Evolutionary conservation across 2,113 vertebrate species (phyloP), one percentile per base, ranked within the genome.

Genomic region (Serinus canaria): DNA sequence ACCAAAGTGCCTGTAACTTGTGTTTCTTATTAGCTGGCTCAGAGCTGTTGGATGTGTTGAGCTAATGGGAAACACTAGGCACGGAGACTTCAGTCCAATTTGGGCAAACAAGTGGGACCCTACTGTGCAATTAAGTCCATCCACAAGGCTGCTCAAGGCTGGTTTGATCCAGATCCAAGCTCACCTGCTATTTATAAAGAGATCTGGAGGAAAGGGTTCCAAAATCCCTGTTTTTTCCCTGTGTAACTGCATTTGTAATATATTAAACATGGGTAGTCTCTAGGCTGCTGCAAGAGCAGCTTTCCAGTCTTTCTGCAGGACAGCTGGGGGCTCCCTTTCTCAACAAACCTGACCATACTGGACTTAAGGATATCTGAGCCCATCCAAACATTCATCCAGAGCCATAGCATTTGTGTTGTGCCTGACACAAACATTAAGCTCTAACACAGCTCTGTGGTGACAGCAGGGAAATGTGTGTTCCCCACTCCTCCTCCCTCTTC

Each of bases 121-220:
- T 83, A 74, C 90, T 83, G 88, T 81, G 76, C 76, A 83, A 81
- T 95, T 88, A 86, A 95, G 19, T 25, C 73, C 55, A 83, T 90
- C 52, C 72, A 86, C 39, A 86, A 66, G 63, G 70, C 92, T 93
- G 84, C 22, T 58, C 9, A 39, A 85, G 50, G 79, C 86, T 3
- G 18, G 10, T 56, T 92, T 94, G 72, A 79, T 77, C 47, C 47
- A n/a, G 30, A 10, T 70, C 76, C 80, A 95, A 93, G 68, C 53
- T 90, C 92, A 94, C 86, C 76, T 96, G 86, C 73, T 92, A 83
- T 90, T 94, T 88, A 80, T 94, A 96, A 81, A 94, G 63, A 85
- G 25, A 72, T 60, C 41, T 59, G 55, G 28, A 94, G 37, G 59
- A 46, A 85, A 27, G 46, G 58, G 30, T 53, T 93, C 52, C 28